phyloP scores from a whole-genome alignment of 1,140 invertebrate species.

The Thaumetopoea pityocampa region DNA sequence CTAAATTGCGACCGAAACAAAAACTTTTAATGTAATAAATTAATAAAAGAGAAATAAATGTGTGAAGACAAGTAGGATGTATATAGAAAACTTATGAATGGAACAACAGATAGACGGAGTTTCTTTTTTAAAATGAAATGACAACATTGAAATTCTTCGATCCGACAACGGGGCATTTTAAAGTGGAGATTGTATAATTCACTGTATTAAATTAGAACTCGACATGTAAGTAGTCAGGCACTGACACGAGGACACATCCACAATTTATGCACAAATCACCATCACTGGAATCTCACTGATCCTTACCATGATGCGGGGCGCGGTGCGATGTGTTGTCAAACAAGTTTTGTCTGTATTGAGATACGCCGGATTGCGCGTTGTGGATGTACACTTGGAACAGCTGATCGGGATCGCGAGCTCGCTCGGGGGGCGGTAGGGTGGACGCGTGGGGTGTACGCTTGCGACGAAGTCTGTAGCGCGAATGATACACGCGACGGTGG shows the following conservation, averaged over 20 bases:
- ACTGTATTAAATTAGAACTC: conserved; percentile 1
- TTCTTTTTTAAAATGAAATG: too few relatives aligned
- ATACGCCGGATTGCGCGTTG: conserved; percentile 24
- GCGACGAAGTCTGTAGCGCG: conserved; percentile 52
- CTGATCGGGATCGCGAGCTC: conserved; percentile 54
- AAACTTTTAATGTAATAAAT: too few relatives aligned
- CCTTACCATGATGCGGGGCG: conserved; percentile 59
- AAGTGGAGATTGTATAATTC: background rate
- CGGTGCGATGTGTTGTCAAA: conserved; percentile 25
- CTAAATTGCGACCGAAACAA: too few relatives aligned
- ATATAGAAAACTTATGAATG: too few relatives aligned
- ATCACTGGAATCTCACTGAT: conserved; percentile 46
- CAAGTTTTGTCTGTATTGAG: conserved; percentile 22
- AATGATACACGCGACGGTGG: conserved; percentile 57
- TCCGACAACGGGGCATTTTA: too few relatives aligned
- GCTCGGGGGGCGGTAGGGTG: conserved; percentile 26
- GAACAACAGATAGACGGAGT: too few relatives aligned
- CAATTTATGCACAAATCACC: conserved; percentile 43
- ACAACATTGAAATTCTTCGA: too few relatives aligned
- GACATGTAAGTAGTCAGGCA: conserved; percentile 14
- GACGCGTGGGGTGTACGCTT: conserved; percentile 44
- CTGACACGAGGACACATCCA: conserved; percentile 30
- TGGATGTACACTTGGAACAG: conserved; percentile 43
- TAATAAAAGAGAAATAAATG: too few relatives aligned
- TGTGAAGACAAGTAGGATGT: too few relatives aligned